Evolutionary conservation across 1,140 invertebrate genomes (phyloP).

Genomic region (Zaprionus tsacasi): DNA sequence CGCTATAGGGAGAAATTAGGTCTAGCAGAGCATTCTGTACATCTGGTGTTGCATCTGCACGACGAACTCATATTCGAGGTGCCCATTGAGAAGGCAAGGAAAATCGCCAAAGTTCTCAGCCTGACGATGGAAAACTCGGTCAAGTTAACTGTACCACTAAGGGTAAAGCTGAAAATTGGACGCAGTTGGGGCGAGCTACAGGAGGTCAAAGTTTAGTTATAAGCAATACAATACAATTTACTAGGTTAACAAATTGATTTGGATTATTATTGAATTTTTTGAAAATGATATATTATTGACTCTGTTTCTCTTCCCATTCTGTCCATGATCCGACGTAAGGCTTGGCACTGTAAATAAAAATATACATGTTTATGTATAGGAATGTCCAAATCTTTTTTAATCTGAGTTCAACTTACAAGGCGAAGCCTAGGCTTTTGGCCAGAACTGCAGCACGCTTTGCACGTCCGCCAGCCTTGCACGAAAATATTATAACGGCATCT

Average conservation of each 20-base stretch:
- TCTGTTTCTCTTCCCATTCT: constrained; percentile 86
- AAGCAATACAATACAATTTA: not conserved
- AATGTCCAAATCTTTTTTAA: not conserved
- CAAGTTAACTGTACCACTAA: constrained; percentile 90
- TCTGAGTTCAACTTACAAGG: constrained; percentile 84
- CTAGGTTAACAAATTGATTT: constrained; percentile 12
- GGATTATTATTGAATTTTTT: constrained; percentile 22
- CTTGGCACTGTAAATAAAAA: constrained; percentile 88
- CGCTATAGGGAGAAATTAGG: constrained; percentile 69
- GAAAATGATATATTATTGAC: constrained; percentile 37
- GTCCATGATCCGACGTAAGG: constrained; percentile 95
- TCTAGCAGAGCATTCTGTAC: constrained; percentile 66
- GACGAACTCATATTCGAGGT: constrained; percentile 99
- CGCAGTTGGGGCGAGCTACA: constrained; percentile 90
- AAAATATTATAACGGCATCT: constrained; percentile 85
- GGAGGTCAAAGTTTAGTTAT: constrained; percentile 82
- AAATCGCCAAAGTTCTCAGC: constrained; percentile 89
- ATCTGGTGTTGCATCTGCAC: constrained; percentile 95
- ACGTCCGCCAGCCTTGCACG: constrained; percentile 85
- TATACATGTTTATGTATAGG: constrained; percentile 36
- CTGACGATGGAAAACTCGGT: constrained; percentile 92
- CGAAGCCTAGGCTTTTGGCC: constrained; percentile 85
- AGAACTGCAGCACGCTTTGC: constrained; percentile 85
- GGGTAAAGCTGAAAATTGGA: constrained; percentile 94
- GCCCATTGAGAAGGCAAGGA: constrained; percentile 85